phyloP scores from a whole-genome alignment of 2,888 invertebrate species.

The Eristalinus aeneus region DNA sequence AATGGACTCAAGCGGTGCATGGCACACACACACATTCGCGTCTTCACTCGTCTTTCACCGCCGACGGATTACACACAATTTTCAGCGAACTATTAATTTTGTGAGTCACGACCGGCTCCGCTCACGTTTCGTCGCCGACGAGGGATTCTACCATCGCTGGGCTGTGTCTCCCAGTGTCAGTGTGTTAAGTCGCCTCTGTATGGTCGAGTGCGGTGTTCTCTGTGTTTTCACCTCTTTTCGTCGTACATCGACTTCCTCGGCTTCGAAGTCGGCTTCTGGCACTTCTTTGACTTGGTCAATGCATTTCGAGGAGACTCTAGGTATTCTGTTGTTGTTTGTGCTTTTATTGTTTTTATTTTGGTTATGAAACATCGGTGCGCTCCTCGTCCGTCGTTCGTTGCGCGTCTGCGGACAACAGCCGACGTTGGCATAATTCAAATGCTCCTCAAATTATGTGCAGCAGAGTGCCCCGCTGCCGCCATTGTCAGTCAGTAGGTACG shows the following conservation, averaged over 20 bases:
- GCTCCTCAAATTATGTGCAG: constrained; percentile 42
- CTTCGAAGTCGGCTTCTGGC: background rate
- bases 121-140: constrained; percentile 24
- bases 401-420: constrained; percentile 10
- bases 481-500: constrained; percentile 31
- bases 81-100: constrained; percentile 72
- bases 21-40: background rate
- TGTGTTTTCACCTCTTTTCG: constrained; percentile 8
- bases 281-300: constrained; percentile 20
- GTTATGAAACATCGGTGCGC: constrained; percentile 55
- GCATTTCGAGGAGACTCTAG: constrained; percentile 56
- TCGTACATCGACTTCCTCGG: background rate
- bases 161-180: constrained; percentile 30
- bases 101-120: constrained; percentile 72
- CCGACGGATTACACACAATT: constrained; percentile 47
- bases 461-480: background rate
- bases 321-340: constrained; percentile 51
- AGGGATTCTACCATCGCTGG: constrained; percentile 13
- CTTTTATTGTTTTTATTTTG: constrained; percentile 66
- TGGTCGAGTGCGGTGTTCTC: constrained; percentile 10
- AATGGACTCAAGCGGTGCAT: constrained; percentile 35
- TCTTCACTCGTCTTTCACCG: constrained; percentile 2
- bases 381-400: background rate
- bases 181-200: constrained; percentile 54
- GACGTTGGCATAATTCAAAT: constrained; percentile 66